A percentile compares a stretch with the other conserved stretches of the same genome.
Evolutionary conservation across 2,113 vertebrate species (phyloP).

Genomic region (Pedetes capensis): DNA sequence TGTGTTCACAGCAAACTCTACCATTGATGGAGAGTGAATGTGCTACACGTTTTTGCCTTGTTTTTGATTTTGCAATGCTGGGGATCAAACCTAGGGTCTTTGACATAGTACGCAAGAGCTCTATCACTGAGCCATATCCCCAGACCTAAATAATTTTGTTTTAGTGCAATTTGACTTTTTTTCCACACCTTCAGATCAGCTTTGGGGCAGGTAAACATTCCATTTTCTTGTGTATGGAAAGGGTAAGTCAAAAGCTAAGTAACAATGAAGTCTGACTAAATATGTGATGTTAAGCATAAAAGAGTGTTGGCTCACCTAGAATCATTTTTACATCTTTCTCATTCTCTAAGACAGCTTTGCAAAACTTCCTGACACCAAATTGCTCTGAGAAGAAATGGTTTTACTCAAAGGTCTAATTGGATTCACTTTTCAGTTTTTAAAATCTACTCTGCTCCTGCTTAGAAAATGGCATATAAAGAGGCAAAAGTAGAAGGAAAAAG

Average conservation of each 20-base stretch:
- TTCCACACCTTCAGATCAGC: background rate
- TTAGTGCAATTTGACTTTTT: background rate
- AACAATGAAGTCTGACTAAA: background rate
- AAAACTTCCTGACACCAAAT: background rate
- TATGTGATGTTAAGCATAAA: background rate
- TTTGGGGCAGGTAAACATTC: background rate
- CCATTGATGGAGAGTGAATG: fast-evolving
- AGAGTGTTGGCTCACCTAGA: background rate
- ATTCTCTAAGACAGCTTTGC: background rate
- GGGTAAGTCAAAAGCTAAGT: background rate
- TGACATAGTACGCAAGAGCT: no score
- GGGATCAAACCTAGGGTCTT: background rate
- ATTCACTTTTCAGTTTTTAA: background rate
- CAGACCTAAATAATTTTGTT: background rate
- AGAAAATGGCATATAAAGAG: background rate
- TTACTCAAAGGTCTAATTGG: background rate
- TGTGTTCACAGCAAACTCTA: background rate
- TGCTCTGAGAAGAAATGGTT: background rate
- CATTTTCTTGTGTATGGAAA: background rate
- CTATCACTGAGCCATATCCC: background rate
- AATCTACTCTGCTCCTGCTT: background rate
- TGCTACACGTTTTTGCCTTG: background rate
- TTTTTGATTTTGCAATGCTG: background rate
- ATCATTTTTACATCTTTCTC: background rate
- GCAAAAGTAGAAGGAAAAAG: background rate